Conservation (phyloP, 2,888 invertebrate species). For the Monopis laevigella region DNA sequence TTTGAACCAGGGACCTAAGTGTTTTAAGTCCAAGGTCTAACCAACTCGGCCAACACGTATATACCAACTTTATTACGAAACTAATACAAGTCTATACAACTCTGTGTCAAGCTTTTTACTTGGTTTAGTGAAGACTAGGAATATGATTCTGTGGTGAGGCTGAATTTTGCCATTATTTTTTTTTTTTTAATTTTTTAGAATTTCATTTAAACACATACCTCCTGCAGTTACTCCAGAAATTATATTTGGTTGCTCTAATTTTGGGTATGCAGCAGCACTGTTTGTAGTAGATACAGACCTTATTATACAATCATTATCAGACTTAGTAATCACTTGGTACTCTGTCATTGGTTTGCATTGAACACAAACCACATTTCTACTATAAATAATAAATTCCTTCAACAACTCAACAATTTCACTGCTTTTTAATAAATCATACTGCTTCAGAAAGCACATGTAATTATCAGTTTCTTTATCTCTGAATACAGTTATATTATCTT, state of each 20-base stretch:
- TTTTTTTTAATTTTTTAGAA: no score
- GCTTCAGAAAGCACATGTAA: slow-evolving; percentile 41
- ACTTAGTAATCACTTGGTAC: slow-evolving; percentile 33
- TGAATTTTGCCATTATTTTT: no score
- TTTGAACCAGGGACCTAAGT: no score
- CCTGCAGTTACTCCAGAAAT: slow-evolving; percentile 55
- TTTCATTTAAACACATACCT: no score
- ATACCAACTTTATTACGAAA: no score
- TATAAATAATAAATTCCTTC: slow-evolving; percentile 31
- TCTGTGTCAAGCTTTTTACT: no score
- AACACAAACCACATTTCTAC: slow-evolving; percentile 37
- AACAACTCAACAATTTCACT: slow-evolving; percentile 46
- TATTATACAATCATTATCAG: slow-evolving; percentile 32
- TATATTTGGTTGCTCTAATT: slow-evolving; percentile 57
- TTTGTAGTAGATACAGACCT: slow-evolving; percentile 33
- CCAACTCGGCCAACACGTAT: no score
- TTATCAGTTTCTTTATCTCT: slow-evolving; percentile 28
- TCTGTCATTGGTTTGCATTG: slow-evolving; percentile 46
- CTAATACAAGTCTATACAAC: no score
- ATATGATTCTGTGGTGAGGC: no score
- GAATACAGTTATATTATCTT: slow-evolving; percentile 38
- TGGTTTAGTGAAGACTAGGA: no score
- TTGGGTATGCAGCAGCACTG: slow-evolving; percentile 27
- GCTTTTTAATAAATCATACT: slow-evolving; percentile 42
- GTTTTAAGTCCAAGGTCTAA: no score